A percentile compares a stretch with the other conserved stretches of the same genome.
phyloP scores from a whole-genome alignment of 2,113 vertebrate species.

The Macaca nemestrina region DNA sequence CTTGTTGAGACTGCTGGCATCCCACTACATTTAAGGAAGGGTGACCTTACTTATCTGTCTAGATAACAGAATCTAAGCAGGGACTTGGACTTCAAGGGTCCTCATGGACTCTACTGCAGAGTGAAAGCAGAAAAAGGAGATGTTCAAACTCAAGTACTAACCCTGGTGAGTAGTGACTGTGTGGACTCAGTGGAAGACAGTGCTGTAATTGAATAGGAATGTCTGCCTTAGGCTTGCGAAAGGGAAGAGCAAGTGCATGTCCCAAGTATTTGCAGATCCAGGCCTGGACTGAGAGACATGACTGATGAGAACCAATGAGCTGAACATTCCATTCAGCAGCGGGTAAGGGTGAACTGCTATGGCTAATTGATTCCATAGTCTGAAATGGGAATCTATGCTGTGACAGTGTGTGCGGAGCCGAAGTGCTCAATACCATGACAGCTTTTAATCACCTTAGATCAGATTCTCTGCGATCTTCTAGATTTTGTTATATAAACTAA shows the following conservation, averaged over 20 bases:
- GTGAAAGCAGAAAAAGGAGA: not conserved
- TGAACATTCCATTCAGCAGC: not conserved
- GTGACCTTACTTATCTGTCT: not conserved
- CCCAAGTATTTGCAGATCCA: not conserved
- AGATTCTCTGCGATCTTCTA: not conserved
- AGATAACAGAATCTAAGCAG: not conserved
- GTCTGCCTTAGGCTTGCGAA: not conserved
- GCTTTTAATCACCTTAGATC: not conserved
- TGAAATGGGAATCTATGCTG: not conserved
- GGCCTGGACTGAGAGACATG: not conserved
- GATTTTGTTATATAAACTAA: conserved; percentile 18
- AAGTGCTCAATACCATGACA: not conserved
- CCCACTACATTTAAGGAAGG: not conserved
- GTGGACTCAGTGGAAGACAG: not conserved
- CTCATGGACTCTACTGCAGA: not conserved
- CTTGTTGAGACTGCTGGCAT: conserved; percentile 1
- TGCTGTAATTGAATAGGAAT: not conserved
- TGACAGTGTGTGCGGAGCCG: not conserved
- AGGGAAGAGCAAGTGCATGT: not conserved
- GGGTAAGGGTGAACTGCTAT: not conserved
- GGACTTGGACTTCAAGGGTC: not conserved
- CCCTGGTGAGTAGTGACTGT: not conserved
- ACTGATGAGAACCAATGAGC: not conserved
- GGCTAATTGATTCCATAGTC: not conserved
- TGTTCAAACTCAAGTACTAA: not conserved